Base-by-base conservation (phyloP, 2,797 vertebrate species). In the Adrianichthys oophorus region DNA sequence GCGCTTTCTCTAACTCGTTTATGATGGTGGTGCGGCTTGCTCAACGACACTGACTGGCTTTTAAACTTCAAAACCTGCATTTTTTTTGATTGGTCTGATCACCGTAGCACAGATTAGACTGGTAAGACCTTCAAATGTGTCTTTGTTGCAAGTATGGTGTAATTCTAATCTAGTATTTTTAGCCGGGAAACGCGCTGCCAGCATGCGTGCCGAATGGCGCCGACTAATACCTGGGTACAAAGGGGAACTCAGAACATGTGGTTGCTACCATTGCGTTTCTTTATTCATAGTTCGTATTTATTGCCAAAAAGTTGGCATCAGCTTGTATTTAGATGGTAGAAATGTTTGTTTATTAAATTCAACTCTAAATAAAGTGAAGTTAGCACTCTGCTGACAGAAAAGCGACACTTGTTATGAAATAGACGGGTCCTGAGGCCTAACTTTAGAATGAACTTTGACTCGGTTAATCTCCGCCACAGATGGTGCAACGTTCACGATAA, bases 31-130 rank as follows among this genome's bases (percentile, higher is more conserved):
- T 52, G 67, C 65, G 56, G 62, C 62, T 42, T 55, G 54, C n/a
- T 21, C 19, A 10, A 12, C n/a, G 1, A 37, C 10, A 37, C 8
- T 13, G 32, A 37, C 32, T 12, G 32, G 32, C 32, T 37, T 37
- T 37, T 37, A 13, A 37, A 37, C 32, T 37, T 37, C 32, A 37
- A 37, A 37, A 37, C 32, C 32, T 37, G 10, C 32, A 37, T 37
- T 37, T 37, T n/a, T 2, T 37, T 37, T 10, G 32, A 37, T 37
- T 37, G 32, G 44, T 43, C 48, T 15, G 49, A 66, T 44, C 41
- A 8, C 16, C 46, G 46, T 73, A 90, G 77, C 63, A 90, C 90
- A 88, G 88, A 89, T 83, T 58, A 89, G 46, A 86, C 82, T 76
- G 90, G 91, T 93, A 84, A 86, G 89, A 12, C 13, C 15, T 1